Evolutionary conservation across 2,113 vertebrate genomes (phyloP).

Genomic region (Suricata suricatta): DNA sequence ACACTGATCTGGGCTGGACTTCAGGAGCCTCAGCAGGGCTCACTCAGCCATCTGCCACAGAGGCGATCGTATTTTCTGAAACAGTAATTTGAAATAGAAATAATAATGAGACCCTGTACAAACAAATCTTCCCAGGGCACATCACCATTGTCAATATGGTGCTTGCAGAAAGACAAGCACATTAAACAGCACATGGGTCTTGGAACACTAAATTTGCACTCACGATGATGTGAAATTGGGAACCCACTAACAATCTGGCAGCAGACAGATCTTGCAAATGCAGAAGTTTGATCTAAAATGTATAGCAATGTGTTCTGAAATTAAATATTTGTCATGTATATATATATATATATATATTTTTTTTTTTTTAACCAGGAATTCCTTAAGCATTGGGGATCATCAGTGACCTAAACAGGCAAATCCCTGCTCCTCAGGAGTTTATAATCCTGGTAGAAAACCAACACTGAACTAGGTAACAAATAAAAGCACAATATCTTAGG

Average conservation of each 20-base stretch:
- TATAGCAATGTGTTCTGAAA: neutral
- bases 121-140: neutral
- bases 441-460: neutral
- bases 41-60: neutral
- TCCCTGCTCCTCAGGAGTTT: neutral
- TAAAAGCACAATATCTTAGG: neutral
- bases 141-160: neutral
- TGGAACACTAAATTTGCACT: neutral
- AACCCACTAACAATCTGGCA: slow-evolving; percentile 33
- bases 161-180: neutral
- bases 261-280: neutral
- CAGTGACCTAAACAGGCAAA: neutral
- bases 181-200: neutral
- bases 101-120: neutral
- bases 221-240: neutral
- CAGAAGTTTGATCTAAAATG: slow-evolving; percentile 7
- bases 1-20: neutral
- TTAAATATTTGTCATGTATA: neutral
- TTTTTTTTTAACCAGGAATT: neutral
- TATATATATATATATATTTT: too few relatives aligned
- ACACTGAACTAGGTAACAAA: neutral
- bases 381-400: neutral
- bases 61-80: neutral
- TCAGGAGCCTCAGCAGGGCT: neutral
- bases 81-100: neutral